phyloP scores from a whole-genome alignment of 2,797 vertebrate species.

The Chaetophractus vellerosus region DNA sequence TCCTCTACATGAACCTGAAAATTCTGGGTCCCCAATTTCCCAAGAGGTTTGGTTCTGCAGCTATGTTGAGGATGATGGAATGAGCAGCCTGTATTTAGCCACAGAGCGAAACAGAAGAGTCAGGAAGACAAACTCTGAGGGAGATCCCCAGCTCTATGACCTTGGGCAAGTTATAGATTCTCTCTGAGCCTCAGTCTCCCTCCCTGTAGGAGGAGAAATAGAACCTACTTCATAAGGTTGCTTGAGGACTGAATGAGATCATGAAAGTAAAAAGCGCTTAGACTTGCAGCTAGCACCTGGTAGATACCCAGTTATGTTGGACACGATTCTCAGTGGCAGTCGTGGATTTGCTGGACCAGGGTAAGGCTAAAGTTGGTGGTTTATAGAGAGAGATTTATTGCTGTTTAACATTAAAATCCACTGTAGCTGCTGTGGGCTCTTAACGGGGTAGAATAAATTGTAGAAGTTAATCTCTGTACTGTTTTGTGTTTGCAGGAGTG shows the following conservation, averaged over 20 bases:
- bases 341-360: not conserved
- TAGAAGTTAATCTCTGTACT: not conserved
- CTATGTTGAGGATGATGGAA: not conserved
- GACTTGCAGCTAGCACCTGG: not conserved
- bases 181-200: conserved; percentile 19
- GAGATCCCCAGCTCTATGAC: not conserved
- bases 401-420: not conserved
- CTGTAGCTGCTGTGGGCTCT: not conserved
- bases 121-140: not conserved
- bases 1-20: not conserved
- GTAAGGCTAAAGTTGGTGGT: not conserved
- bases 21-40: not conserved
- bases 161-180: not conserved
- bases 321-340: not conserved
- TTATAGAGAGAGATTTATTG: not conserved
- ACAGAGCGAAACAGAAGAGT: not conserved
- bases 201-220: not conserved
- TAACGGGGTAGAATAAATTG: not conserved
- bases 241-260: not conserved
- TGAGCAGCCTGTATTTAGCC: not conserved
- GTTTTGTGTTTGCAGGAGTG: not conserved
- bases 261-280: no score
- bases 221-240: not conserved
- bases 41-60: not conserved
- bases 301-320: not conserved